These are phyloP conservation scores for Callospermophilus lateralis DNA, from an alignment of 2,113 vertebrate genomes.

Conservation along the genomic window DNA sequence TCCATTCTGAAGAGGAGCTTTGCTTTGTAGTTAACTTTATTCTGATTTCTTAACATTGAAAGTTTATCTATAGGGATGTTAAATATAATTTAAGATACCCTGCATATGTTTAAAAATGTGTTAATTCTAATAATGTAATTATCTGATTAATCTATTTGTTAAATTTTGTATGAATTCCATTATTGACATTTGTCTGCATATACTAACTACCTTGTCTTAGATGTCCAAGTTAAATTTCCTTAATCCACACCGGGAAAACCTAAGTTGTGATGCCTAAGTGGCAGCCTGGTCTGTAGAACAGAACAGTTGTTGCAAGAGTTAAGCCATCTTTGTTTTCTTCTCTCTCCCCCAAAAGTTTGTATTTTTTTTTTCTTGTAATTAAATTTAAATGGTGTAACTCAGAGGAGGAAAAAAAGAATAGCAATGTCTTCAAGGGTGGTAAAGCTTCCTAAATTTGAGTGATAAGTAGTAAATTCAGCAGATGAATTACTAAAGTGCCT, in stretches of 20 bases:
- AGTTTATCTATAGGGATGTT: neutral
- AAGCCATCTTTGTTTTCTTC: neutral
- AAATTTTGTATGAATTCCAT: neutral
- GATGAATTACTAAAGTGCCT: neutral
- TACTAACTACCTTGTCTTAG: neutral
- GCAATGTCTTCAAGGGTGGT: neutral
- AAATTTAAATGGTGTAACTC: slow-evolving; percentile 48
- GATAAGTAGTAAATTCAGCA: neutral
- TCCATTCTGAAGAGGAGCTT: neutral
- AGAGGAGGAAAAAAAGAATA: neutral
- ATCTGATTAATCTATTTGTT: neutral
- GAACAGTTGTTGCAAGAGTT: neutral
- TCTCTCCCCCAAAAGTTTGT: neutral
- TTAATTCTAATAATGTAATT: neutral
- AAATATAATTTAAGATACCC: neutral
- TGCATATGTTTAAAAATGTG: neutral
- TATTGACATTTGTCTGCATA: neutral
- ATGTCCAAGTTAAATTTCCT: neutral
- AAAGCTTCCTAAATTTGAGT: slow-evolving; percentile 34
- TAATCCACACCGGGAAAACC: neutral
- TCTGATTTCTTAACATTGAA: neutral
- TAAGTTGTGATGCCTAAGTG: neutral
- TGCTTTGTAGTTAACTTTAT: slow-evolving; percentile 43
- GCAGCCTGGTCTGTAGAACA: neutral
- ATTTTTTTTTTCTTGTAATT: neutral